Evolutionary conservation across 2,797 vertebrate genomes (phyloP).

Genomic region (Pseudomugil tenellus): DNA sequence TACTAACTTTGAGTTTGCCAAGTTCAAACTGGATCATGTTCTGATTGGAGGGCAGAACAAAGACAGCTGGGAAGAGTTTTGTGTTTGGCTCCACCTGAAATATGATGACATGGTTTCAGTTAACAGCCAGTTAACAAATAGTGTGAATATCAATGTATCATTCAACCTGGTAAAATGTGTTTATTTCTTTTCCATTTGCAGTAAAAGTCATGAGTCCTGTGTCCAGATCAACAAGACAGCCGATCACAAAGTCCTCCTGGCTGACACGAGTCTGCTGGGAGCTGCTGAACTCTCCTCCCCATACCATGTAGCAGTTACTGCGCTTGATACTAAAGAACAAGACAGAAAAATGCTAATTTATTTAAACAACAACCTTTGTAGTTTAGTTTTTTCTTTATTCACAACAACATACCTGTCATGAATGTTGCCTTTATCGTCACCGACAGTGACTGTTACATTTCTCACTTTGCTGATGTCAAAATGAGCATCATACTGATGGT

Average conservation of each 20-base stretch:
- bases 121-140: background rate
- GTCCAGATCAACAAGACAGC: constrained; percentile 91
- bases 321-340: constrained; percentile 87
- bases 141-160: background rate
- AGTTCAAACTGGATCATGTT: constrained; percentile 92
- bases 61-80: constrained; percentile 92
- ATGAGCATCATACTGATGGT: constrained; percentile 90
- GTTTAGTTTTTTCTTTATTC: background rate
- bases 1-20: constrained; percentile 90
- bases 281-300: constrained; percentile 91
- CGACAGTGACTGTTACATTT: constrained; percentile 92
- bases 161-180: constrained; percentile 94
- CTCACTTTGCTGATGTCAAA: constrained; percentile 93
- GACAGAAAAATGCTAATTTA: background rate
- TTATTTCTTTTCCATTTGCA: constrained; percentile 94
- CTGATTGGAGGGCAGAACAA: constrained; percentile 90
- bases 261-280: constrained; percentile 92
- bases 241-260: constrained; percentile 91
- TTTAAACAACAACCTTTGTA: background rate
- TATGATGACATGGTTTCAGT: constrained; percentile 5
- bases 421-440: constrained; percentile 93
- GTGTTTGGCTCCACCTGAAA: constrained; percentile 93
- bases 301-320: constrained; percentile 97
- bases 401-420: constrained; percentile 88
- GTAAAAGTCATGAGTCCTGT: constrained; percentile 96